Base-by-base conservation (phyloP, 2,888 invertebrate species). In the Penaeus monodon region DNA sequence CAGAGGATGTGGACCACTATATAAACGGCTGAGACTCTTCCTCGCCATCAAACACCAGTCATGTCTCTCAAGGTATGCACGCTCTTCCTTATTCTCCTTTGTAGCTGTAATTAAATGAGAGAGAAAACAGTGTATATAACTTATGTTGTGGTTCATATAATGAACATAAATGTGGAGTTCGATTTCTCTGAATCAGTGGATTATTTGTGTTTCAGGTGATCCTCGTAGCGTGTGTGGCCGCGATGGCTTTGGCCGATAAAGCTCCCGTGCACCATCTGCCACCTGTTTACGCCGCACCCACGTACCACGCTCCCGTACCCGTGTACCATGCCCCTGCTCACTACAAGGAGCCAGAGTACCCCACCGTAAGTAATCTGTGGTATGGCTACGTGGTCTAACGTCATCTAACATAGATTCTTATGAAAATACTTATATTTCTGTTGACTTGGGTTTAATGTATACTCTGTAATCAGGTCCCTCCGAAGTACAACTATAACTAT, bases 401-500 rank as follows among this genome's bases (percentile, higher is more conserved):
- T 68, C 49, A 49, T 49, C 1, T 7, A 44, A 44, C 44, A 44
- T 7, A 44, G 44, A 8, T 44, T 10, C n/a, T 44, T 44, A 44
- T 44, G 49, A 10, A 2, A 49, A 49, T 14, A 6, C 4, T 38
- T 6, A 38, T 38, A 38, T 38, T 3, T 38, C 33, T 38, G 3
- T 6, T 38, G 33, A 38, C 33, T 38, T 38, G 33, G 33, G 6
- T 38, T 38, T 38, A 38, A 38, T 38, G 33, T 38, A 38, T 38
- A 0, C 44, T 44, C 10, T 44, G 0, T 44, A n/a, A 33, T n/a
- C 81, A 44, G 73, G 70, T 3, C 3, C 70, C 70, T 3, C 70
- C 70, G 2, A 70, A 68, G n/a, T 82, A 82, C 73, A 63, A 68
- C 70, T 82, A 70, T 63, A 57, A 57, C n/a, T 82, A 82, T 74